Base-by-base conservation (phyloP, 2,113 vertebrate genomes). In the Hydrolagus affinis region DNA sequence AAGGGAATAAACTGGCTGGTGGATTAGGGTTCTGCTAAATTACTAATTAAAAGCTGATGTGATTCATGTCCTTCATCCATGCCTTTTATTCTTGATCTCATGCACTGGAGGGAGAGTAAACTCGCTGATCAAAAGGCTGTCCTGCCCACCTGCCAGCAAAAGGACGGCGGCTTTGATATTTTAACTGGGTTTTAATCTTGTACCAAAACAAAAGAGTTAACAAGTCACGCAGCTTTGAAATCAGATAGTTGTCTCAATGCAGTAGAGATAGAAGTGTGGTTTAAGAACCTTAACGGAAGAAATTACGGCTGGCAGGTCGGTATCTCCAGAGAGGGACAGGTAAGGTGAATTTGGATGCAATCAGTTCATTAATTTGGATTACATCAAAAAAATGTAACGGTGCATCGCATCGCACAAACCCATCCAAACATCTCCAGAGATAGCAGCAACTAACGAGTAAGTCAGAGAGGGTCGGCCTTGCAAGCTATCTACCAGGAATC, bases 181-280 rank as follows among this genome's bases (percentile, higher is more conserved):
- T 83, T 68, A 83, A 68, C 78, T 83, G 25, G 44, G 60, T 64
- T 83, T 83, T 83, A 83, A 83, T 68, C 60, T 66, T 66, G 60
- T 62, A 68, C 8, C 30, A 17, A 44, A 83, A 66, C 78, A 83
- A 66, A 83, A 83, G 78, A 87, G 85, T 87, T 87, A 89, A 89
- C 9, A 11, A 88, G 87, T 87, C 87, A 88, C 89, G 87, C 76
- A 86, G 88, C 88, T 88, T 88, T 85, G 87, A 89, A 88, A 88
- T 88, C 87, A 78, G 86, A 74, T 87, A 88, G 87, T 86, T 85
- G 86, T 88, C 87, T 83, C 86, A 71, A 72, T 69, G 86, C 89
- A 85, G 56, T 85, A 87, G 86, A 86, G 87, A 17, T 85, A 88
- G 86, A 86, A 87, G 71, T 70, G 86, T 74, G 59, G 87, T 88